Conservation (phyloP, 2,888 invertebrate genomes). For the Campoletis raptor region DNA sequence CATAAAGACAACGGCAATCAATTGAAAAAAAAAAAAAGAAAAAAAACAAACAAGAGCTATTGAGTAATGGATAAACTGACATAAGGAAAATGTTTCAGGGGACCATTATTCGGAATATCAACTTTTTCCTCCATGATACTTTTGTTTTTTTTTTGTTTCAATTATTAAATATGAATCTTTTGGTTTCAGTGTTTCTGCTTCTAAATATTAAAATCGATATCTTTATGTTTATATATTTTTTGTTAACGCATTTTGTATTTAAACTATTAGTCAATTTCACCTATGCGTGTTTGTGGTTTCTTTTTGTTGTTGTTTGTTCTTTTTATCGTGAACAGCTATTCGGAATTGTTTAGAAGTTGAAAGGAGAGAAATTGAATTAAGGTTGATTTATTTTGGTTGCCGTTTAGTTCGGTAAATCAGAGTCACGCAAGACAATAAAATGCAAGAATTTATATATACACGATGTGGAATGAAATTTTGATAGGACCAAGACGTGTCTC, state of each 20-base stretch:
- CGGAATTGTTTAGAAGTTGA: conserved; percentile 20
- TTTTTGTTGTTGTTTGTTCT: conserved; percentile 27
- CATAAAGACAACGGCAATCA: conserved; percentile 34
- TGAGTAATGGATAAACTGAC: background rate
- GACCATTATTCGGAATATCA: conserved; percentile 49
- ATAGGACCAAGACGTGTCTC: conserved; percentile 28
- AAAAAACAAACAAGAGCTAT: conserved; percentile 52
- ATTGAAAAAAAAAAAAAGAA: conserved; percentile 68
- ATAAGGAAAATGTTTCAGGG: conserved; percentile 51
- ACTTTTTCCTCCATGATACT: conserved; percentile 49
- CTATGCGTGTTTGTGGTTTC: background rate
- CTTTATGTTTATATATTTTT: conserved; percentile 45
- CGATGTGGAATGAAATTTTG: conserved; percentile 12
- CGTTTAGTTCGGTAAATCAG: conserved; percentile 13
- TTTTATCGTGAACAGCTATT: conserved; percentile 41
- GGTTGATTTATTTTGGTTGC: conserved; percentile 22
- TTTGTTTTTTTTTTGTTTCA: background rate
- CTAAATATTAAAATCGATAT: background rate
- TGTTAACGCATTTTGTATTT: conserved; percentile 55
- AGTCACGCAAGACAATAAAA: background rate
- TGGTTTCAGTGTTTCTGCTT: conserved; percentile 8
- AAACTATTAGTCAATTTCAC: background rate
- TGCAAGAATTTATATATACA: conserved; percentile 1
- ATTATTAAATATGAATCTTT: background rate
- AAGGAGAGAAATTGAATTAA: conserved; percentile 47